Base-by-base conservation (phyloP, 2,888 invertebrate species). In the Cataglyphis rosenhaueri region DNA sequence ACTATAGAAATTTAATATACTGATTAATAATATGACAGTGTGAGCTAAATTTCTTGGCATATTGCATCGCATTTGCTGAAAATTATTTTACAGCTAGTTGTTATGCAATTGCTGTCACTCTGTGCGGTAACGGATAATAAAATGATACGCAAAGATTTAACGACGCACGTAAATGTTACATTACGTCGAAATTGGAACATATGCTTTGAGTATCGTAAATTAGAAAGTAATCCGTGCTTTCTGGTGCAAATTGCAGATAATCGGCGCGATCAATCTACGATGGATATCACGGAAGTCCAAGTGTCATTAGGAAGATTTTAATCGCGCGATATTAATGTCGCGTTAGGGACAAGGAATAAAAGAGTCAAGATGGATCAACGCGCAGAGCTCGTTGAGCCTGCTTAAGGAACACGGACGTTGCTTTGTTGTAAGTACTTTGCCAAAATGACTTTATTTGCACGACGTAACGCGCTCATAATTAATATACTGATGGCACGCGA, bases 281-380 rank as follows among this genome's bases (percentile, higher is more conserved):
- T 85, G 61, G 44, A 44, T 84, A 85, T 73, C 85, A 75, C 70
- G 76, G 79, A 79, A 65, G 79, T 85, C 64, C 62, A 73, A 81
- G 71, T 85, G 74, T 85, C 86, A 55, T 89, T 86, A 75, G 59
- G 79, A 75, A 85, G 86, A 89, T 84, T 90, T 87, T 90, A 87
- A 88, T 90, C 87, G 35, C 71, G 70, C 65, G 52, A 84, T 83
- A 87, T 89, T 88, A 90, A 89, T 85, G 85, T 89, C 90, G 89
- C 90, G 85, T 89, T 88, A 90, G 70, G 85, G 64, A 68, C 55
- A 38, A 64, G 35, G 25, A 18, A 48, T 41, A 41, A 73, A 41
- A 32, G 10, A 82, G 79, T 64, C 71, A 74, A 84, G 89, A 90
- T 85, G 83, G 75, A 90, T 86, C 85, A 73, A 82, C 71, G 38